These are phyloP conservation scores for Limosa lapponica DNA, from an alignment of 2,797 vertebrate species.

Conservation along the genomic window DNA sequence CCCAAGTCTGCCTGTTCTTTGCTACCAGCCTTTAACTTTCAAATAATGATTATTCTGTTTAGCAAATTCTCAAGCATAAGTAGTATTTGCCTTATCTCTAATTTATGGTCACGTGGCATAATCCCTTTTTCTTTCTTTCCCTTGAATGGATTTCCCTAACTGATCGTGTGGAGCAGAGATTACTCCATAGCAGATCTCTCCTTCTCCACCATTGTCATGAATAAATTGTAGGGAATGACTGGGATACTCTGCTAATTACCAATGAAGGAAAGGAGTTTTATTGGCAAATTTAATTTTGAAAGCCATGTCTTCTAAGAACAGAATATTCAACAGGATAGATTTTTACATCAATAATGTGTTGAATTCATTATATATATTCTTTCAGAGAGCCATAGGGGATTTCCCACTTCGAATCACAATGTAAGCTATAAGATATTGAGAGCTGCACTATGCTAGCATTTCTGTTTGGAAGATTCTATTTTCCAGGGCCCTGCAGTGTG, in stretches of 20 bases:
- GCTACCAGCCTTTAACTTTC: not conserved
- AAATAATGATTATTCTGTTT: not conserved
- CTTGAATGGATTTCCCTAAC: not conserved
- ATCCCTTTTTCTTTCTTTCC: not conserved
- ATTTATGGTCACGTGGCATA: not conserved
- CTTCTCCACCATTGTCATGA: not conserved
- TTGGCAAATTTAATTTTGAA: conserved; percentile 64
- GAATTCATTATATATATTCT: conserved; percentile 42
- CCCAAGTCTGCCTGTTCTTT: not conserved
- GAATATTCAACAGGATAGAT: conserved; percentile 60
- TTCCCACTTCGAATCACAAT: conserved; percentile 58
- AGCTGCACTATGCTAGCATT: not conserved
- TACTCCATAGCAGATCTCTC: not conserved
- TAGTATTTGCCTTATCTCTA: not conserved
- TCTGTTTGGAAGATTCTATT: conserved; percentile 40
- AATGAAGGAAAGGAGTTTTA: conserved; percentile 26
- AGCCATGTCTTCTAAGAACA: no score
- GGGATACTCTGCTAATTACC: conserved; percentile 31
- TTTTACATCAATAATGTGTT: conserved; percentile 69
- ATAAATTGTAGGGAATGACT: conserved; percentile 41
- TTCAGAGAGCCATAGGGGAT: conserved; percentile 26
- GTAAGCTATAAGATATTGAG: not conserved
- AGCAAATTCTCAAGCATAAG: not conserved
- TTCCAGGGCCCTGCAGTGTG: not conserved
- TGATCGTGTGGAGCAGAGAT: no score